phyloP scores from a whole-genome alignment of 1,140 invertebrate genomes.

The Holcopasites calliopsidis region DNA sequence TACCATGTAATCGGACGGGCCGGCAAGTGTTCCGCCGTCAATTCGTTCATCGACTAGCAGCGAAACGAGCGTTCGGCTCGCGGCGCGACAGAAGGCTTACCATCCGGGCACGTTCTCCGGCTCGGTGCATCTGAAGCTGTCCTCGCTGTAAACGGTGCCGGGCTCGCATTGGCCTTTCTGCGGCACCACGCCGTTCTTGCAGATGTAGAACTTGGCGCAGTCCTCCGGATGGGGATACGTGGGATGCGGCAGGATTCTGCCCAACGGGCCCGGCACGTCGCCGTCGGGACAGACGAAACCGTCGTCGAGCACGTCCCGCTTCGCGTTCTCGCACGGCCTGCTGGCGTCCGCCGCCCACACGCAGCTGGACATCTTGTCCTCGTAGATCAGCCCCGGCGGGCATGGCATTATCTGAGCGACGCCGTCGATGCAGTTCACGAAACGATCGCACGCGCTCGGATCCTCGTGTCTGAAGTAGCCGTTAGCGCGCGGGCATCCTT shows the following conservation, averaged over 20 bases:
- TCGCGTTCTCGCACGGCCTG: conserved; percentile 83
- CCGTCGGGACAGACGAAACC: conserved; percentile 89
- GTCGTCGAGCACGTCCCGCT: conserved; percentile 86
- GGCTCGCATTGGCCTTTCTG: conserved; percentile 88
- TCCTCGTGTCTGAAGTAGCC: conserved; percentile 90
- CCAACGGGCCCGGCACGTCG: conserved; percentile 85
- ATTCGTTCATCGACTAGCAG: background rate
- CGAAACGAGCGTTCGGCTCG: too few relatives aligned
- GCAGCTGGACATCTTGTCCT: conserved; percentile 87
- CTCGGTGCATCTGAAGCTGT: conserved; percentile 89
- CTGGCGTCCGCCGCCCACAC: conserved; percentile 85
- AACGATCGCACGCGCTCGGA: conserved; percentile 88
- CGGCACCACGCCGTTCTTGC: conserved; percentile 87
- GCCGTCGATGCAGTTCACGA: conserved; percentile 90
- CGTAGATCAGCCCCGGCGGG: conserved; percentile 90
- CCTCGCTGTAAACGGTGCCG: conserved; percentile 90
- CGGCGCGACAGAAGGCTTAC: too few relatives aligned
- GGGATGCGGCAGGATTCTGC: conserved; percentile 87
- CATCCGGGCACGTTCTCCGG: conserved; percentile 90
- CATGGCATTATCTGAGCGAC: conserved; percentile 86
- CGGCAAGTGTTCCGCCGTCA: background rate
- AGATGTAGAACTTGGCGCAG: conserved; percentile 93
- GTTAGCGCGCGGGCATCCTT: conserved; percentile 88
- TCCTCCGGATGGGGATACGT: conserved; percentile 91
- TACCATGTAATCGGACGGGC: background rate